phyloP scores from a whole-genome alignment of 2,888 invertebrate genomes.

The Tachina fera region DNA sequence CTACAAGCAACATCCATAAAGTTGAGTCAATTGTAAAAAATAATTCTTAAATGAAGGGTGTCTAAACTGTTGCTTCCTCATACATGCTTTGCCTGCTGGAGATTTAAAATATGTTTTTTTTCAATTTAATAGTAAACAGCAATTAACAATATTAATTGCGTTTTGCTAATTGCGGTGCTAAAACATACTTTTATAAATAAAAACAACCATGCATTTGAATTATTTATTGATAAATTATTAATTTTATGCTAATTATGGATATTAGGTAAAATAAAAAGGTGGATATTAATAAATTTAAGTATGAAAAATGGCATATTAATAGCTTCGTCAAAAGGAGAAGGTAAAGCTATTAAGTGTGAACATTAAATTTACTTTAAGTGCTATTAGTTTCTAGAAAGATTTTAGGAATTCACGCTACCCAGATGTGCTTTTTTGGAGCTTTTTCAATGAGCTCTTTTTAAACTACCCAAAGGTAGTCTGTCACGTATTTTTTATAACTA shows the following conservation, averaged over 20 bases:
- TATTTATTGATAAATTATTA: constrained; percentile 15
- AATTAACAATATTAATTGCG: constrained; percentile 58
- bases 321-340: neutral
- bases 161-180: constrained; percentile 16
- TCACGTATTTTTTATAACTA: too few relatives aligned
- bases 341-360: neutral
- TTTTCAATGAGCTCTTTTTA: too few relatives aligned
- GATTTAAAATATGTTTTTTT: neutral
- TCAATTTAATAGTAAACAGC: constrained; percentile 50
- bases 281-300: neutral
- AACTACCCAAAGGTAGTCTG: too few relatives aligned
- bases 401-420: too few relatives aligned
- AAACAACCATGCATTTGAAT: constrained; percentile 10
- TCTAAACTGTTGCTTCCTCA: neutral
- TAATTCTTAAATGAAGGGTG: neutral
- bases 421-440: too few relatives aligned
- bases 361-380: too few relatives aligned
- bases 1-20: too few relatives aligned
- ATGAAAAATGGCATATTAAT: neutral
- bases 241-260: constrained; percentile 23
- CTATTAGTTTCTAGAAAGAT: too few relatives aligned
- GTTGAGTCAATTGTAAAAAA: too few relatives aligned
- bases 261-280: neutral
- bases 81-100: neutral
- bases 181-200: neutral